phyloP scores from a whole-genome alignment of 1,140 invertebrate species.

The Drosophila ogumai region DNA sequence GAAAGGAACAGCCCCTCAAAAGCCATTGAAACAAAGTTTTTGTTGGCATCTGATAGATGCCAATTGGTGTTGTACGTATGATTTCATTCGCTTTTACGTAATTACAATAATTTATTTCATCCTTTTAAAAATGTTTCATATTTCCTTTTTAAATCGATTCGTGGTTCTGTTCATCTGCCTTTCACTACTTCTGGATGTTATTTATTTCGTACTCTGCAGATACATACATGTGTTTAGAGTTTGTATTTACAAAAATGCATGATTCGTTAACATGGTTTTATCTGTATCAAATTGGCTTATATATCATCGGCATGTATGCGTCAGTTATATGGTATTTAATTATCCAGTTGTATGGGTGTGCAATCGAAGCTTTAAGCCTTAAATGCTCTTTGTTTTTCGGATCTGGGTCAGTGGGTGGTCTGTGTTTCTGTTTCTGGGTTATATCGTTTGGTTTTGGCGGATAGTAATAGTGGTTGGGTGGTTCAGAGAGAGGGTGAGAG shows the following conservation, averaged over 20 bases:
- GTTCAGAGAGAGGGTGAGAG: neutral
- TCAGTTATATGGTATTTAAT: slow-evolving; percentile 35
- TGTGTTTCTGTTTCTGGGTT: slow-evolving; percentile 37
- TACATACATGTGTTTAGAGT: slow-evolving; percentile 30
- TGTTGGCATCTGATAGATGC: slow-evolving; percentile 63
- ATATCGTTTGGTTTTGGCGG: slow-evolving; percentile 22
- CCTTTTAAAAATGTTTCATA: slow-evolving; percentile 52
- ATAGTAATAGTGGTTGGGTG: slow-evolving; percentile 18
- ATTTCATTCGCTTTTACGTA: slow-evolving; percentile 55
- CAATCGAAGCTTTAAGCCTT: slow-evolving; percentile 42
- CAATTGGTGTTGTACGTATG: slow-evolving; percentile 48
- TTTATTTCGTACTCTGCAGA: slow-evolving; percentile 17
- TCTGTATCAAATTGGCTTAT: slow-evolving; percentile 57
- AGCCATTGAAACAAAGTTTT: slow-evolving; percentile 65
- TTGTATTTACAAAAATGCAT: slow-evolving; percentile 70
- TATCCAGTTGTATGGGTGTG: slow-evolving; percentile 37
- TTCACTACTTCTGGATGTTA: slow-evolving; percentile 69
- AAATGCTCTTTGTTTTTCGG: slow-evolving; percentile 16
- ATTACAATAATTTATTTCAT: slow-evolving; percentile 78
- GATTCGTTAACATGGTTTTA: slow-evolving; percentile 53
- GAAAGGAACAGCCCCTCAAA: neutral
- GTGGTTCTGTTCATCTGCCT: slow-evolving; percentile 34
- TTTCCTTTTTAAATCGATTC: slow-evolving; percentile 24
- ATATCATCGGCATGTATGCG: slow-evolving; percentile 25
- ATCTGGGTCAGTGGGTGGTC: slow-evolving; percentile 52